Percentiles rank a stretch among this genome's conserved stretches.
These are phyloP conservation scores for Dolichopus griseipennis DNA, from an alignment of 2,888 invertebrate species.

Conservation along the genomic window DNA sequence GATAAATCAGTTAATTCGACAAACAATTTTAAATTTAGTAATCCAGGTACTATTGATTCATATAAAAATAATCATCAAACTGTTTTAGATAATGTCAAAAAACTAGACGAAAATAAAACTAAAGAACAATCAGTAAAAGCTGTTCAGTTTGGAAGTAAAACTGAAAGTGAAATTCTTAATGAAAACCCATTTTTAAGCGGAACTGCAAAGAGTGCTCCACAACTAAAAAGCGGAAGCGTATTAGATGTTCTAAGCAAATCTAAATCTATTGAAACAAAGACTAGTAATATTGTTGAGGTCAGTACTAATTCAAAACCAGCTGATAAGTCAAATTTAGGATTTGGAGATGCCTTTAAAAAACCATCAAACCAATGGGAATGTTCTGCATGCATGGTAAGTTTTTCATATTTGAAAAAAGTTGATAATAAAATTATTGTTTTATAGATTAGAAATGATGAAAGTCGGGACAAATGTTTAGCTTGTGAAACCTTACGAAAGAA, in stretches of 20 bases:
- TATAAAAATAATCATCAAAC: background rate
- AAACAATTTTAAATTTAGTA: slow-evolving; percentile 51
- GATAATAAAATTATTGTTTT: background rate
- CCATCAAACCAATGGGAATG: slow-evolving; percentile 57
- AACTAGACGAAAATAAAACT: background rate
- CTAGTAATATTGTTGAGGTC: background rate
- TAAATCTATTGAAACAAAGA: background rate
- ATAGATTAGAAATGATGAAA: slow-evolving; percentile 46
- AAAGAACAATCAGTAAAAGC: background rate
- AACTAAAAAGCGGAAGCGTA: slow-evolving; percentile 43
- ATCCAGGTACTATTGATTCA: slow-evolving; percentile 42
- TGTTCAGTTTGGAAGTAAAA: background rate
- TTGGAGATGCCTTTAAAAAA: slow-evolving; percentile 47
- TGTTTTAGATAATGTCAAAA: background rate
- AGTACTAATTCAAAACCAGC: background rate
- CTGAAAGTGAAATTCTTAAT: background rate
- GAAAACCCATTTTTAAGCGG: background rate
- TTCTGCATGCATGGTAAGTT: slow-evolving; percentile 46
- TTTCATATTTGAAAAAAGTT: background rate
- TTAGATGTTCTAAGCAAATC: slow-evolving; percentile 37
- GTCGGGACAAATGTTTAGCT: slow-evolving; percentile 46
- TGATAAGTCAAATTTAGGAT: slow-evolving; percentile 18
- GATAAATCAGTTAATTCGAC: slow-evolving; percentile 40
- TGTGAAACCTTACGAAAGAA: slow-evolving; percentile 45
- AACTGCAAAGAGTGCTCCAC: slow-evolving; percentile 22